A percentile compares a stretch with the other conserved stretches of the same genome.
Conservation (phyloP, 2,113 vertebrate species). For the Gopherus evgoodei region DNA sequence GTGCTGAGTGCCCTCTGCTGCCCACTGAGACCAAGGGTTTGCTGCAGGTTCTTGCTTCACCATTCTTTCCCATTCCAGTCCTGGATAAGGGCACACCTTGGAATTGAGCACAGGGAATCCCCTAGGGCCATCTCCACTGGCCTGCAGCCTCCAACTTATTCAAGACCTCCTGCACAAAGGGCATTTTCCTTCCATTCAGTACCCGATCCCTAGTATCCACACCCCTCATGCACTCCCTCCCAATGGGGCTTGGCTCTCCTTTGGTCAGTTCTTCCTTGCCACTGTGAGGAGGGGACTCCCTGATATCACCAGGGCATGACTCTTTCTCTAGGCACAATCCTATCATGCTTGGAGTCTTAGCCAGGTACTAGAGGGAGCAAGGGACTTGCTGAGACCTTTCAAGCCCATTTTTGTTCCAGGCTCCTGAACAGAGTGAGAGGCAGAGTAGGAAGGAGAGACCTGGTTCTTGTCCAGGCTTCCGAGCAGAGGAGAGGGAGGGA, state of each 20-base stretch:
- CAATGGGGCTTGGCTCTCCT: not conserved
- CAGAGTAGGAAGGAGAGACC: not conserved
- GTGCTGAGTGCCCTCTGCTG: not conserved
- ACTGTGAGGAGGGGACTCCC: not conserved
- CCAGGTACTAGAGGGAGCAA: fast-evolving
- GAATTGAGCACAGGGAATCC: not conserved
- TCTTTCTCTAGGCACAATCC: not conserved
- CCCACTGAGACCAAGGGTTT: not conserved
- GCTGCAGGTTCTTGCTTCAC: not conserved
- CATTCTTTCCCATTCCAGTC: not conserved
- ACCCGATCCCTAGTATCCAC: not conserved
- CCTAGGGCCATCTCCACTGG: too few species aligned
- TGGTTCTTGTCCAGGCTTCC: fast-evolving
- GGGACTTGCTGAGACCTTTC: not conserved
- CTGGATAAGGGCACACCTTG: not conserved
- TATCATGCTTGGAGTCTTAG: not conserved
- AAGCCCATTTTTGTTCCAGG: not conserved
- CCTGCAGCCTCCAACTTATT: not conserved
- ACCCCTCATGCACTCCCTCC: not conserved
- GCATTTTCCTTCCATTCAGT: not conserved
- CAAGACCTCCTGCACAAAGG: not conserved
- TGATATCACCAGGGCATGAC: not conserved
- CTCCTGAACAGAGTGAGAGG: not conserved
- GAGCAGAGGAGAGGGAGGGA: not conserved
- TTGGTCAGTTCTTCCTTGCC: not conserved